Evolutionary conservation across 2,797 vertebrate genomes (phyloP).

Genomic region (Kryptopterus vitreolus): DNA sequence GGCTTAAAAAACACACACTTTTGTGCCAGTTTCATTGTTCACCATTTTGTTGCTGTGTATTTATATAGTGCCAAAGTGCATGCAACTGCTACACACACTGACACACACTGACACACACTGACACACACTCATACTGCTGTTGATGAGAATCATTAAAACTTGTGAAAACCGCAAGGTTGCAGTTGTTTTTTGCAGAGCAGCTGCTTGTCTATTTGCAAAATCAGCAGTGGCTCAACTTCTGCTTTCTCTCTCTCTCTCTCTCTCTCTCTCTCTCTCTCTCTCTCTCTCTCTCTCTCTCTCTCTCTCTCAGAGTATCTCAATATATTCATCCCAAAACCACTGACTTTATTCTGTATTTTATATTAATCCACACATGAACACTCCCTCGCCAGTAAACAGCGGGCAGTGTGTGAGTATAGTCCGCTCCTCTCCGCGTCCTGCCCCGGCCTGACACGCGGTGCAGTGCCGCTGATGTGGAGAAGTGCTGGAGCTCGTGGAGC

Average conservation of each 20-base stretch:
- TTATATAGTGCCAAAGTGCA: constrained; percentile 22
- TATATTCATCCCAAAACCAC: not conserved
- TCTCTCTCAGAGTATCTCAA: not conserved
- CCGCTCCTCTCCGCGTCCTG: not conserved
- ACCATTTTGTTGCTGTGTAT: constrained; percentile 10
- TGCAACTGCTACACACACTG: not conserved
- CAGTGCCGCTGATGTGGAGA: too few species aligned
- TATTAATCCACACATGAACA: not conserved
- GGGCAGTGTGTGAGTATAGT: not conserved
- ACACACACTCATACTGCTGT: constrained; percentile 13
- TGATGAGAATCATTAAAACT: constrained; percentile 55
- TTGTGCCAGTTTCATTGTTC: constrained; percentile 52
- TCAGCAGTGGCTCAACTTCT: constrained; percentile 75
- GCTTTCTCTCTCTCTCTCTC: constrained; percentile 62
- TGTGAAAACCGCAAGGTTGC: constrained; percentile 70
- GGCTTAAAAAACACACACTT: not conserved
- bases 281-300: constrained; percentile 12
- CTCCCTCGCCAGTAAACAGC: not conserved
- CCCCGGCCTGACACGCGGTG: not conserved
- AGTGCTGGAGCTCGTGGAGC: not conserved
- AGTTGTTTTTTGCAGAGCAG: constrained; percentile 68
- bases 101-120: not conserved
- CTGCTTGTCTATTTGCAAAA: constrained; percentile 75
- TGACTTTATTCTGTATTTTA: constrained; percentile 10
- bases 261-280: constrained; percentile 11